Evolutionary conservation across 2,888 invertebrate species (phyloP), one percentile per base, ranked within the genome.

Genomic region (Seira ritae): DNA sequence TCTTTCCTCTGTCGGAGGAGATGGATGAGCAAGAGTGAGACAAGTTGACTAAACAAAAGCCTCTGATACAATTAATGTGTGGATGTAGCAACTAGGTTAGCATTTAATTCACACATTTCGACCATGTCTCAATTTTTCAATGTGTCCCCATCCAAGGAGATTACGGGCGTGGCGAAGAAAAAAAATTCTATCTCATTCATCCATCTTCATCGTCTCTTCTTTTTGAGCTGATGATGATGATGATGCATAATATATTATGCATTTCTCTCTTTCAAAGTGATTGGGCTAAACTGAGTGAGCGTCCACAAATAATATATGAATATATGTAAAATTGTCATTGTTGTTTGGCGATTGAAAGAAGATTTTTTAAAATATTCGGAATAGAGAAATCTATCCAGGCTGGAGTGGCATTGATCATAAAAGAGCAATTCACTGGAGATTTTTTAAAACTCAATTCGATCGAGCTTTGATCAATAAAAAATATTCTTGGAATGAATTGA

Each of bases 101-200:
- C 50, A 50, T 50, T n/a, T 50, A 50, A 70, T 70, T 75, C 75
- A 80, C 75, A 80, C 84, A 75, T 69, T 62, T n/a, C 3, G 17
- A 50, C 66, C 74, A 75, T 83, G 83, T 85, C 78, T 84, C 77
- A 85, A 87, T 87, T 87, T 87, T 82, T 86, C 86, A 87, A 80
- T 77, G 67, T 83, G 86, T 84, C 79, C 66, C 42, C 72, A 82
- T 77, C 83, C 31, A 31, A 31, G 8, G 8, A 31, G 8, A 50
- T 62, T 46, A n/a, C 81, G 86, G 86, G 86, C 84, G 86, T 81
- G 83, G 85, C 85, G n/a, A n/a, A n/a, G n/a, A n/a, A n/a, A n/a
- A n/a, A 81, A 85, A 77, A 50, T 15, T 50, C 62, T 62, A 81
- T 71, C 75, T 22, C 75, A 76, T 77, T 50, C 62, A 60, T 68